phyloP scores from a whole-genome alignment of 2,113 vertebrate genomes.

The Chaetura pelagica region DNA sequence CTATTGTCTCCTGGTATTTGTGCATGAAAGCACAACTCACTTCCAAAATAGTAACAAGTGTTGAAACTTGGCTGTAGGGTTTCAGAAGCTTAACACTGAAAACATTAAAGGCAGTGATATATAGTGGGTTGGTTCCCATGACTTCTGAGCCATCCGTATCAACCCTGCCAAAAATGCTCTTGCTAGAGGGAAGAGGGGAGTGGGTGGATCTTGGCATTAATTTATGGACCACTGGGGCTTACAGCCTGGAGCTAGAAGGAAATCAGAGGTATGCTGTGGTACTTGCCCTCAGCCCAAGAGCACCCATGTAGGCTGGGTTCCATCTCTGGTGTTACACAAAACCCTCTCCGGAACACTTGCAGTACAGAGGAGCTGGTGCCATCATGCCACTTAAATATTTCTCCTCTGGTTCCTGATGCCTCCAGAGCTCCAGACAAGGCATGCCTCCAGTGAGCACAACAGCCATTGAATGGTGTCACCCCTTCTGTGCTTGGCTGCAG shows the following conservation, averaged over 20 bases:
- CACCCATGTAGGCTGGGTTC: fast-evolving
- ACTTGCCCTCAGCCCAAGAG: neutral
- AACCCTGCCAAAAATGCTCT: neutral
- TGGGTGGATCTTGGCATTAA: neutral
- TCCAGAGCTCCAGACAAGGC: neutral
- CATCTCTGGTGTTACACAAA: neutral
- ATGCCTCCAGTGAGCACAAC: fast-evolving
- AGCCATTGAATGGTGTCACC: neutral
- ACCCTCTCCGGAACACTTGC: neutral
- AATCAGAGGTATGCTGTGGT: neutral
- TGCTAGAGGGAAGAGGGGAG: neutral
- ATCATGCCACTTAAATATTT: fast-evolving
- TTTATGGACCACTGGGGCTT: neutral
- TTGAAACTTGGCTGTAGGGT: neutral
- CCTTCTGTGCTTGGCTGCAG: neutral
- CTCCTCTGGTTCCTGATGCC: neutral
- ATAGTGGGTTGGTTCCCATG: neutral
- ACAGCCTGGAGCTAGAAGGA: neutral
- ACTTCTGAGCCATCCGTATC: neutral
- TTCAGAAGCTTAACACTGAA: neutral
- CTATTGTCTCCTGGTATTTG: neutral
- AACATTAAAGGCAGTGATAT: neutral
- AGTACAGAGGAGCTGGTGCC: fast-evolving
- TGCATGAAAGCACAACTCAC: neutral
- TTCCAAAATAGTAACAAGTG: neutral